Conservation (phyloP, 2,113 vertebrate species). For the Oryctolagus cuniculus region DNA sequence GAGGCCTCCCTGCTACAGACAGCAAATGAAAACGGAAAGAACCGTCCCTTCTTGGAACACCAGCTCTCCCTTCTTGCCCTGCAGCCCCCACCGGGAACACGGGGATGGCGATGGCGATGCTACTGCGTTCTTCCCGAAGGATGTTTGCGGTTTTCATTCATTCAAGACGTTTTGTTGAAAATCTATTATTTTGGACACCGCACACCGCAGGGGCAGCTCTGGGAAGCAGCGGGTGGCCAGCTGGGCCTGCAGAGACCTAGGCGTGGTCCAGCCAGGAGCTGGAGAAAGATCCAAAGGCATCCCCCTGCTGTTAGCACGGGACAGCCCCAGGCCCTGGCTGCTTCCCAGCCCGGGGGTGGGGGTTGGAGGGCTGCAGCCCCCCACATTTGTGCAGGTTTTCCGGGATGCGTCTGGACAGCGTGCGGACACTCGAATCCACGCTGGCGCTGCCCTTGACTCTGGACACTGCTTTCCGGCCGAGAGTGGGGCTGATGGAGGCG, state of each 20-base stretch:
- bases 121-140: neutral
- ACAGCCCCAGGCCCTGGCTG: no score
- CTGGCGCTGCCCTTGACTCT: no score
- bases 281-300: neutral
- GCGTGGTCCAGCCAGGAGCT: neutral
- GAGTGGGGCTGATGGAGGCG: neutral
- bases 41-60: neutral
- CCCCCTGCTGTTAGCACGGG: no score
- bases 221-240: neutral
- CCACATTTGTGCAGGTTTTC: neutral
- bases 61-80: neutral
- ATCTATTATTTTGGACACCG: neutral
- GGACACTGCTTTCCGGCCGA: neutral
- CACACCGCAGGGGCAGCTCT: neutral
- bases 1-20: no score
- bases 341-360: neutral
- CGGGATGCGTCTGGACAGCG: neutral
- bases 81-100: no score
- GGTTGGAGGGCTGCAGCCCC: neutral
- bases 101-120: accelerated
- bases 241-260: neutral
- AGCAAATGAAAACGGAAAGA: no score
- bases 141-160: neutral
- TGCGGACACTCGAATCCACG: accelerated
- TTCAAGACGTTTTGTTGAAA: neutral